Base-by-base conservation (phyloP, 2,113 vertebrate species). In the Psittacula cyanocephala region DNA sequence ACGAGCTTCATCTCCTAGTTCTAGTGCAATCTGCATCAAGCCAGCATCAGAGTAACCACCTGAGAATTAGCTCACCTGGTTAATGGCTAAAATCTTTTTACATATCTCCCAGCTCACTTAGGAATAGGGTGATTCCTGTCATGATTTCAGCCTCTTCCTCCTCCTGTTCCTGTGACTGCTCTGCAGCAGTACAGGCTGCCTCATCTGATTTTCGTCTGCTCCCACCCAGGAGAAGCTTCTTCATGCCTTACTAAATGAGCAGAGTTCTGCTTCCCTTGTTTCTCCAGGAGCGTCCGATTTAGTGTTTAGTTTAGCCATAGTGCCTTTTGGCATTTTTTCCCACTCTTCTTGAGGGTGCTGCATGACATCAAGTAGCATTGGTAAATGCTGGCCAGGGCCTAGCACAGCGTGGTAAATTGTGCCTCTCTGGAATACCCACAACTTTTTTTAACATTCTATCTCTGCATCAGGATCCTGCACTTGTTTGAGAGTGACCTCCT, bases 391-490 rank as follows among this genome's bases (percentile, higher is more conserved):
- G 20, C 24, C 49, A 75, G 33, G 20, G 17, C 25, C 15, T 17
- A 71, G 28, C 37, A 35, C 0, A 0, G 2, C 35, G 14, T 9
- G 2, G 10, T 65, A 33, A 70, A 2, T 18, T 76, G 25, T 59
- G 20, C 37, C 6, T 10, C 29, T 59, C 3, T 81, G 29, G 37
- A 81, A 65, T 41, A 41, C 8, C 19, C 0, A 1, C 6, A 22
- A 29, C 9, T 64, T 89, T 55, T 55, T 63, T 35, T 29, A 76
- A 76, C 68, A 70, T 70, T 81, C 37, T 64, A 1, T 59, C 29
- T 39, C 27, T 57, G 57, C 8, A 35, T 50, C 10, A 35, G 28
- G 28, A 50, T 46, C 24, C 24, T 69, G 13, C 69, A 37, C 10
- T 70, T 85, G 28, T 46, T 76, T 11, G 9, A 20, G 28, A 52